phyloP scores from a whole-genome alignment of 2,113 vertebrate genomes.

The Atrichornis clamosus region DNA sequence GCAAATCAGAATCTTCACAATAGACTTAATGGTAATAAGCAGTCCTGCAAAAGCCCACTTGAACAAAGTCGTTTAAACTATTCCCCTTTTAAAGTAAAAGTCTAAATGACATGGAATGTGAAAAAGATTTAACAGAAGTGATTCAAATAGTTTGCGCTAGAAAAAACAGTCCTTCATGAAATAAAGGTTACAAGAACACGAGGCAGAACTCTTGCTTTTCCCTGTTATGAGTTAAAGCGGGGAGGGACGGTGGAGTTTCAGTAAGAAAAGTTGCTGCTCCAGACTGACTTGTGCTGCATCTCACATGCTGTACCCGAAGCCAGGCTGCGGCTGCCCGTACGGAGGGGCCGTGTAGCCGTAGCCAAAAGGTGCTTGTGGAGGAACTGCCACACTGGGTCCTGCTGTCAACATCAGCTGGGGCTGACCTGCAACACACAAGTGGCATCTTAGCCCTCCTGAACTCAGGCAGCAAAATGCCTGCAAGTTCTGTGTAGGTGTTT shows the following conservation, averaged over 20 bases:
- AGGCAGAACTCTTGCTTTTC: slow-evolving; percentile 76
- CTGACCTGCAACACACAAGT: slow-evolving; percentile 78
- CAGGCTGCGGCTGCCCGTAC: slow-evolving; percentile 88
- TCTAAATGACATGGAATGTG: slow-evolving; percentile 95
- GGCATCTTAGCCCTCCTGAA: not conserved
- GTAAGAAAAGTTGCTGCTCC: slow-evolving; percentile 79
- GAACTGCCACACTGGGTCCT: slow-evolving; percentile 91
- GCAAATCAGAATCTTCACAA: slow-evolving; percentile 97
- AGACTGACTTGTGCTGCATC: slow-evolving; percentile 66
- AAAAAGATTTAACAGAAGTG: slow-evolving; percentile 82
- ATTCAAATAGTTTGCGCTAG: slow-evolving; percentile 82
- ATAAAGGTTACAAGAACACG: slow-evolving; percentile 82
- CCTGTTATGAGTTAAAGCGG: slow-evolving; percentile 76
- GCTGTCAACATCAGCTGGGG: slow-evolving; percentile 98
- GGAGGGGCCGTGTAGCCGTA: slow-evolving; percentile 94
- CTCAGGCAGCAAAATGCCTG: not conserved
- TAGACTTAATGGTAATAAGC: slow-evolving; percentile 85
- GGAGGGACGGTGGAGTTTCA: slow-evolving; percentile 86
- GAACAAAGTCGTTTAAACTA: slow-evolving; percentile 75
- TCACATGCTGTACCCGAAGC: slow-evolving; percentile 97
- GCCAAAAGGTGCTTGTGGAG: slow-evolving; percentile 90
- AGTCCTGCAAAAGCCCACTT: slow-evolving; percentile 74
- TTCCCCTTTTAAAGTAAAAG: slow-evolving; percentile 79
- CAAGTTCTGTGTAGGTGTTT: rapidly evolving
- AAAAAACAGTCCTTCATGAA: slow-evolving; percentile 97